Conservation (phyloP, 2,113 vertebrate genomes). For the Scophthalmus maximus region DNA sequence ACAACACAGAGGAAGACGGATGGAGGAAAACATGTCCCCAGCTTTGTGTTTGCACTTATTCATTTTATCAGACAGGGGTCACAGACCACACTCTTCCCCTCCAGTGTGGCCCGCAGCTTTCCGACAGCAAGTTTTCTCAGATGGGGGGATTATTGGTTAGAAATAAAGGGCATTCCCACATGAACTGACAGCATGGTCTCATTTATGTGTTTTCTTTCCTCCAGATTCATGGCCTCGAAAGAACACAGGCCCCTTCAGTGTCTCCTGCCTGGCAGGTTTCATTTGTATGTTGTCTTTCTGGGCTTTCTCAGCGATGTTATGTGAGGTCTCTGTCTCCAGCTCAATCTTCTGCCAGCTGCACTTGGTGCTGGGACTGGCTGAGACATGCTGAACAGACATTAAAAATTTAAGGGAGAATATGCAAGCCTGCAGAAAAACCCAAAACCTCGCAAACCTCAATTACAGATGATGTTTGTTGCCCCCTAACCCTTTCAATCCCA, state of each 20-base stretch:
- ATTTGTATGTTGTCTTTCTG: slow-evolving; percentile 29
- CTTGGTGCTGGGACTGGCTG: slow-evolving; percentile 33
- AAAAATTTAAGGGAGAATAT: slow-evolving; percentile 66
- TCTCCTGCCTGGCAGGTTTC: slow-evolving; percentile 29
- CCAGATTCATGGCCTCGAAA: background rate
- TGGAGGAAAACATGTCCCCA: slow-evolving; percentile 49
- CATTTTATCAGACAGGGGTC: slow-evolving; percentile 40
- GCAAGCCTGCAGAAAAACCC: slow-evolving; percentile 69
- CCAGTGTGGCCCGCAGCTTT: slow-evolving; percentile 24
- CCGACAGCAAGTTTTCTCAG: slow-evolving; percentile 9
- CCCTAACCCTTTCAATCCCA: slow-evolving; percentile 46
- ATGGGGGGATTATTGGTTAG: background rate
- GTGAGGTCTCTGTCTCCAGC: slow-evolving; percentile 22
- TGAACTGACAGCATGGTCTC: slow-evolving; percentile 7
- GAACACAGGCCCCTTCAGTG: slow-evolving; percentile 15
- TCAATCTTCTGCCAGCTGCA: slow-evolving; percentile 34
- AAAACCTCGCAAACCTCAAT: slow-evolving; percentile 78
- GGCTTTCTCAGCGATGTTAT: slow-evolving; percentile 16
- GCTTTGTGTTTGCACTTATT: slow-evolving; percentile 22
- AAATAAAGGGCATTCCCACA: slow-evolving; percentile 39
- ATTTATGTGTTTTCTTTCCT: slow-evolving; percentile 8
- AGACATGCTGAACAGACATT: slow-evolving; percentile 57
- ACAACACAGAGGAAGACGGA: slow-evolving; percentile 48
- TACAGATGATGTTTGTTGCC: slow-evolving; percentile 76
- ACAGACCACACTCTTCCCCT: slow-evolving; percentile 20